Evolutionary conservation across 2,797 vertebrate species (phyloP).

Genomic region (Oreochromis mossambicus): DNA sequence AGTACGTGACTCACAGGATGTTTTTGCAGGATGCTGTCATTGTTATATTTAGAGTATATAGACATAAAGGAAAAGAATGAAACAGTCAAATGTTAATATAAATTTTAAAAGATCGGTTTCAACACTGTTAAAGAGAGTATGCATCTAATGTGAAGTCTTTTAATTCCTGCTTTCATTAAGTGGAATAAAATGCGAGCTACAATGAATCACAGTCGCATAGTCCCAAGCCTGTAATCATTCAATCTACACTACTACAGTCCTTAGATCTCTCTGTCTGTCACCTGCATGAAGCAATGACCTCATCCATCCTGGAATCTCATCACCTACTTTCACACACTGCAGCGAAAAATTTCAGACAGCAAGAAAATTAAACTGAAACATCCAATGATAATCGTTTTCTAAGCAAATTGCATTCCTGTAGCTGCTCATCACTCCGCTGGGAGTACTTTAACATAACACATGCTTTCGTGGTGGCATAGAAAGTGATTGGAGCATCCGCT

Average conservation of each 20-base stretch:
- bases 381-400: slow-evolving; percentile 44
- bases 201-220: background rate
- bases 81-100: background rate
- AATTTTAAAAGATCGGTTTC: background rate
- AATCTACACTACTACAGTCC: background rate
- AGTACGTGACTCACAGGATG: background rate
- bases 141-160: background rate
- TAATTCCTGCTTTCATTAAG: background rate
- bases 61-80: background rate
- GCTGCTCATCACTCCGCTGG: slow-evolving; percentile 48
- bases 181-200: background rate
- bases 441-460: slow-evolving; percentile 38
- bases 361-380: slow-evolving; percentile 51
- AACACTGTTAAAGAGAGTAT: background rate
- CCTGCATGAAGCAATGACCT: background rate
- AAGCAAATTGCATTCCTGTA: slow-evolving; percentile 40
- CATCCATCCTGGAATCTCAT: slow-evolving; percentile 40
- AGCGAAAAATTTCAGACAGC: slow-evolving; percentile 26
- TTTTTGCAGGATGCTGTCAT: background rate
- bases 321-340: background rate
- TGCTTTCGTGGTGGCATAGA: slow-evolving; percentile 15
- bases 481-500: slow-evolving; percentile 33
- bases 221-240: background rate
- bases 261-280: background rate
- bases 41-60: background rate